These are phyloP conservation scores for Leucophora obtusa DNA, from an alignment of 2,888 invertebrate genomes.

Conservation along the genomic window DNA sequence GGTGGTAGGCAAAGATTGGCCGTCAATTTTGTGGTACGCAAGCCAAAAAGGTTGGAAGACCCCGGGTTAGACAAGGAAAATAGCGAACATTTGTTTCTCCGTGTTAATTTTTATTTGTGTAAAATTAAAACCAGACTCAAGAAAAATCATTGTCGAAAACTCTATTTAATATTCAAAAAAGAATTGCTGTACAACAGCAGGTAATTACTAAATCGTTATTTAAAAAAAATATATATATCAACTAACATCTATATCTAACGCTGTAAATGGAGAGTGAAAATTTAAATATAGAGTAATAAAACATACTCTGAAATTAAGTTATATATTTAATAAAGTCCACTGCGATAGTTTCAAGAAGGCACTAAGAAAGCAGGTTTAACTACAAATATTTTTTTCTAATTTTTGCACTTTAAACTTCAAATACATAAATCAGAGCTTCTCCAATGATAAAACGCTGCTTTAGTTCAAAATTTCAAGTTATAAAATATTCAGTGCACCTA, in stretches of 20 bases:
- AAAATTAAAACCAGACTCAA: background rate
- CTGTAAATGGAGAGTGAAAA: background rate
- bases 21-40: too few relatives aligned
- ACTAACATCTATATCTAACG: background rate
- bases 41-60: too few relatives aligned
- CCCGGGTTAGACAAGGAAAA: too few relatives aligned
- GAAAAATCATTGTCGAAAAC: background rate
- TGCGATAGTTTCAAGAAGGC: constrained; percentile 9
- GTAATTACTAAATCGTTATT: background rate
- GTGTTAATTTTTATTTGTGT: background rate
- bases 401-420: constrained; percentile 59
- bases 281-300: constrained; percentile 9
- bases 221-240: background rate
- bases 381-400: constrained; percentile 29
- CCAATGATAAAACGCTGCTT: too few relatives aligned
- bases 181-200: background rate
- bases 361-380: constrained; percentile 43
- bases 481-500: too few relatives aligned
- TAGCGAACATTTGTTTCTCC: too few relatives aligned
- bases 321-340: constrained; percentile 39
- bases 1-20: too few relatives aligned
- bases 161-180: background rate
- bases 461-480: too few relatives aligned
- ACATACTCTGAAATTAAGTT: constrained; percentile 17
- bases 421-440: background rate